Evolutionary conservation across 2,888 invertebrate genomes (phyloP), one percentile per base, ranked within the genome.

Genomic region (Ophraella communa): DNA sequence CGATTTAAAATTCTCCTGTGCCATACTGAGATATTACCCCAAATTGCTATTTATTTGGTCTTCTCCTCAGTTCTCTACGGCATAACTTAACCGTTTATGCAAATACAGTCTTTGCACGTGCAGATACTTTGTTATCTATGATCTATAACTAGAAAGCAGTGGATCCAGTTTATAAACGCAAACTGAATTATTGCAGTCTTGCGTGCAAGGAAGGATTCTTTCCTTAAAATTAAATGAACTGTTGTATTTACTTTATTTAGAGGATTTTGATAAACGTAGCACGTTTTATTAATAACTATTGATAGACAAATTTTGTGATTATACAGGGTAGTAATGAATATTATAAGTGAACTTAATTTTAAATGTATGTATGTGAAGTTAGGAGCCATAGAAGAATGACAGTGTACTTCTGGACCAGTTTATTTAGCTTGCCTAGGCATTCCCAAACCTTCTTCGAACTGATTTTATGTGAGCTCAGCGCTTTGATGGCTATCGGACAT

Each of bases 1-100:
- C n/a, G 10, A 18, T 20, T 27, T 39, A 51, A 59, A 24, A 44
- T 58, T 24, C 65, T 27, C 71, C 66, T 66, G 73, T 73, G 76
- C 72, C 73, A 74, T 69, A 68, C 69, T 67, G 74, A 71, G 75
- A 75, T 74, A 76, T 76, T 73, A 73, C 76, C 73, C 71, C 70
- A 67, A 72, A 75, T 68, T 62, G 69, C 65, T 68, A 71, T 71
- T 51, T 51, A 69, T 73, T 73, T 69, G 70, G 66, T 68, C 66
- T 70, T 30, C 17, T 45, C 45, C 33, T 3, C 27, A 51, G 24
- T 45, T 45, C 45, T 27, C 17, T 24, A 27, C 56, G 20, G 72
- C 64, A 67, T 74, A 39, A 72, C 73, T 73, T 70, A 69, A 20
- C 30, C 72, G 73, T 76, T 76, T 74, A 77, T 74, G 73, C 71